These are phyloP conservation scores for Phalacrocorax brasilianus DNA, from an alignment of 2,113 vertebrate species.

Conservation along the genomic window DNA sequence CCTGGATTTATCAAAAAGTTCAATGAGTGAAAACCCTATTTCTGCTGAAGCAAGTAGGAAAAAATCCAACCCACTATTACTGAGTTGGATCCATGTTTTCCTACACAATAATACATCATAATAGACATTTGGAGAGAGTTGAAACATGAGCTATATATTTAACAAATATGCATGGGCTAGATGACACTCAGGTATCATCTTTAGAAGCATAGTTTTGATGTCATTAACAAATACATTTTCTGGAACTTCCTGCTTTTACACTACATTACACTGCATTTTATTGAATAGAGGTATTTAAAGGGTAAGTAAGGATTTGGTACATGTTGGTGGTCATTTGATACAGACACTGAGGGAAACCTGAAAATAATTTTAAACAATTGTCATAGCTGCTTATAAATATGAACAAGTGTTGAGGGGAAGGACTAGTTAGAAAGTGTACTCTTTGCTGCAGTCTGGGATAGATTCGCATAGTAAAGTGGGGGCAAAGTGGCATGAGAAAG, in stretches of 20 bases:
- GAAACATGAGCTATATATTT: neutral
- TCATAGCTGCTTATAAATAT: neutral
- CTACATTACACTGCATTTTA: neutral
- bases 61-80: neutral
- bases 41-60: neutral
- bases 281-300: neutral
- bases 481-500: neutral
- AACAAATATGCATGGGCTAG: neutral
- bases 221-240: neutral
- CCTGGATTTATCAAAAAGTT: neutral
- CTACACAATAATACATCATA: neutral
- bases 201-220: neutral
- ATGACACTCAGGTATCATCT: neutral
- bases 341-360: neutral
- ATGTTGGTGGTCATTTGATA: neutral
- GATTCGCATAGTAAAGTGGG: neutral
- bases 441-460: neutral
- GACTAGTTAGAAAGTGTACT: rapidly evolving
- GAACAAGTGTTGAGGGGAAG: neutral
- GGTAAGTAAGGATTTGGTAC: neutral
- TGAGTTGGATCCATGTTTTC: neutral
- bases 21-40: neutral
- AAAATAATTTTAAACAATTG: neutral
- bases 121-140: neutral
- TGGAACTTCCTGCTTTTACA: neutral